Base-by-base conservation (phyloP, 2,797 vertebrate genomes). In the Enoplosus armatus region DNA sequence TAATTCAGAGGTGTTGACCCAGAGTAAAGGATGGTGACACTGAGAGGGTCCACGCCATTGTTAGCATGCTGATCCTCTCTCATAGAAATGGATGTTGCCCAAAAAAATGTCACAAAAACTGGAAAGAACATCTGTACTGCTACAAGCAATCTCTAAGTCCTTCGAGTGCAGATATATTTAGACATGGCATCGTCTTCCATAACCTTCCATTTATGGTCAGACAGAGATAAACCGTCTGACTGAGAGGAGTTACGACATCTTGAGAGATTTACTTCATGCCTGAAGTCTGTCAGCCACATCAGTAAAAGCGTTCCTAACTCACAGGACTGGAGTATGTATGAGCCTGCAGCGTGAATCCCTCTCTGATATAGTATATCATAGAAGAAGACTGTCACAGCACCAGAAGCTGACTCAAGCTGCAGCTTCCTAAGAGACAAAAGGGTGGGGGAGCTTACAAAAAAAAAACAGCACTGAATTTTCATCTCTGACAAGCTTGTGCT, bases 111-210 rank as follows among this genome's bases (percentile, higher is more conserved):
- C 10, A 61, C 37, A 62, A 72, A 74, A 76, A 88, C 10, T 39
- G 2, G 26, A 89, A 77, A 64, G 33, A 79, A 79, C 84, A 86
- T 84, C 81, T 84, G 73, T 69, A 71, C 51, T n/a, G 65, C 62
- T 75, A 71, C 58, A 74, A 80, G 74, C 72, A 66, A 77, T 62
- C 45, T 76, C 59, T 27, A 31, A 65, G 73, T 69, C 83, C 72
- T 85, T 63, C 11, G 8, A 78, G 75, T 60, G 68, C 20, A 54
- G 68, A 85, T 88, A 88, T 87, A 80, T 90, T 84, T 87, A 87
- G 75, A 88, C 54, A 53, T 62, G 69, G 71, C 64, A 68, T 72
- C 22, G 12, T 72, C 31, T 82, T 79, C 66, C 77, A 79, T 81
- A 85, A 73, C 37, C 6, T 31, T 82, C 78, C 79, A 83, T 91